phyloP scores from a whole-genome alignment of 2,113 vertebrate species.

The Echinops telfairi region DNA sequence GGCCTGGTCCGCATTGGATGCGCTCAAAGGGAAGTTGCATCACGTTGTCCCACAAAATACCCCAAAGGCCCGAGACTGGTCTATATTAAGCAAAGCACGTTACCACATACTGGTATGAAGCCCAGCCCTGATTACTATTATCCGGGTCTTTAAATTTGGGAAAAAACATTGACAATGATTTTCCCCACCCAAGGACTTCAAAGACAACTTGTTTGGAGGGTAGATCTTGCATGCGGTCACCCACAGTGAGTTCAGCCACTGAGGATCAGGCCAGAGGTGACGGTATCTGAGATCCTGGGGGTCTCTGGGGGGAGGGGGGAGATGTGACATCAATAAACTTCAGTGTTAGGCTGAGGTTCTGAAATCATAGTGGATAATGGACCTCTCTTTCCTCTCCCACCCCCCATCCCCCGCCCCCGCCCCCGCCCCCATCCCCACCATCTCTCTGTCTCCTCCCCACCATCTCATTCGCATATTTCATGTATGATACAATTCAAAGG shows the following conservation, averaged over 20 bases:
- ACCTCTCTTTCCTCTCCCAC: too few species aligned
- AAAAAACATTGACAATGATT: not conserved
- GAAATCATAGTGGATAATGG: not conserved
- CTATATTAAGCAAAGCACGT: not conserved
- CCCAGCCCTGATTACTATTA: rapidly evolving
- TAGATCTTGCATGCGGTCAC: not conserved
- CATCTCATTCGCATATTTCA: too few species aligned
- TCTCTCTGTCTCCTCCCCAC: too few species aligned
- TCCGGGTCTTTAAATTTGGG: not conserved
- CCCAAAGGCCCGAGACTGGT: not conserved
- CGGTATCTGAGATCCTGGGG: not conserved
- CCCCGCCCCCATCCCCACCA: too few species aligned
- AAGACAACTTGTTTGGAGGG: slow-evolving; percentile 37
- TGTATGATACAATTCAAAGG: too few species aligned
- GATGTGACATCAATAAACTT: not conserved
- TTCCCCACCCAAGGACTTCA: not conserved
- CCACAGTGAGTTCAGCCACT: not conserved
- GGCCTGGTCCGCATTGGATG: slow-evolving; percentile 8
- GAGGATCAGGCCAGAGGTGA: not conserved
- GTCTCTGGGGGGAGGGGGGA: not conserved
- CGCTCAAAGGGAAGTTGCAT: not conserved
- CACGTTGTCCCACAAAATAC: not conserved
- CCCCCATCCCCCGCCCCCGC: too few species aligned
- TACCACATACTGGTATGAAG: not conserved
- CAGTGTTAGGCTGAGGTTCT: not conserved